Evolutionary conservation across 2,113 vertebrate species (phyloP).

Genomic region (Fregata magnificens): DNA sequence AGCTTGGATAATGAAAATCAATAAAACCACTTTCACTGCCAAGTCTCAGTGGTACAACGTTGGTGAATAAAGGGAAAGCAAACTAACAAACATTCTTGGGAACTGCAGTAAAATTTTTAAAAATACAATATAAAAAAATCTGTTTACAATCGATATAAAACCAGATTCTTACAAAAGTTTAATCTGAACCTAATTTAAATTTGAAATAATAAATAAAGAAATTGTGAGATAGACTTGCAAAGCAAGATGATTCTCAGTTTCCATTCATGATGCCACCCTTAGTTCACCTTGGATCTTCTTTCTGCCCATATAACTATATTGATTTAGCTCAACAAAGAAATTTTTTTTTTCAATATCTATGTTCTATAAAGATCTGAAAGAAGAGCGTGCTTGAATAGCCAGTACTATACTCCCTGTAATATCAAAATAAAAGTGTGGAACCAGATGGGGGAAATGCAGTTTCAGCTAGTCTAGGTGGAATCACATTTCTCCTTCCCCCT

Average conservation of each 20-base stretch:
- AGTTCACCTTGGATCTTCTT: background rate
- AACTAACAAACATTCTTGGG: slow-evolving; percentile 25
- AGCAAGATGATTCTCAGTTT: background rate
- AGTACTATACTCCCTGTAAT: background rate
- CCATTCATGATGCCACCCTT: background rate
- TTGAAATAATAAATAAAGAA: slow-evolving; percentile 5
- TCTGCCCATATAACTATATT: background rate
- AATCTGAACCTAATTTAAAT: background rate
- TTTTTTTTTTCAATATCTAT: background rate
- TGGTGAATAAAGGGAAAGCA: slow-evolving; percentile 27
- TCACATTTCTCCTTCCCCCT: background rate
- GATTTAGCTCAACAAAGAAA: background rate
- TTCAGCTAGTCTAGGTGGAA: background rate
- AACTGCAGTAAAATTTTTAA: background rate
- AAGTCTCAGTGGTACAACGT: slow-evolving; percentile 37
- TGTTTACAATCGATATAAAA: background rate
- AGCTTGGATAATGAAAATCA: slow-evolving; percentile 60
- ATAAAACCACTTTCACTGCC: slow-evolving; percentile 57
- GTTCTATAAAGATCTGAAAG: background rate
- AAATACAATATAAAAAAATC: background rate
- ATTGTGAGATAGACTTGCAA: background rate
- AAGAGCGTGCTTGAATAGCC: background rate
- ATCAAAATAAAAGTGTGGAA: background rate
- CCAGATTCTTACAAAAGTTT: background rate
- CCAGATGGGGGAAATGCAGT: background rate